Conservation (phyloP, 2,113 vertebrate species). For the Myiopsitta monachus region DNA sequence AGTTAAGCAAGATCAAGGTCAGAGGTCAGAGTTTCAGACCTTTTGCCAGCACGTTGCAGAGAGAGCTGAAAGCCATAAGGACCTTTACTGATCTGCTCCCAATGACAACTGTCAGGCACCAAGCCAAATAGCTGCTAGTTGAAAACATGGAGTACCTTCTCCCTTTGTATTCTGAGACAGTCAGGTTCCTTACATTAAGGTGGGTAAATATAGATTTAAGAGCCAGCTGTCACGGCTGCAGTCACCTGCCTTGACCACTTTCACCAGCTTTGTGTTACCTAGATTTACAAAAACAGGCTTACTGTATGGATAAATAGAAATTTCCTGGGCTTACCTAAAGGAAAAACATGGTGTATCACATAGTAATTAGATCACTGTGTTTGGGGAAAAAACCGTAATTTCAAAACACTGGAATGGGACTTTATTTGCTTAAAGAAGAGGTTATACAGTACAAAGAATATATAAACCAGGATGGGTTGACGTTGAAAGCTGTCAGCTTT, state of each 20-base stretch:
- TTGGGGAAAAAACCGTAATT: not conserved
- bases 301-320: not conserved
- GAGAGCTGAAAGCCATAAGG: not conserved
- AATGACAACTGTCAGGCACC: fast-evolving
- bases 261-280: fast-evolving
- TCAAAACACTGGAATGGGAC: not conserved
- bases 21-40: not conserved
- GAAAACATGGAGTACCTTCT: fast-evolving
- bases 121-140: fast-evolving
- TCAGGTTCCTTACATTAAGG: not conserved
- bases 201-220: not conserved
- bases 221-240: not conserved
- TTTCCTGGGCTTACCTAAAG: not conserved
- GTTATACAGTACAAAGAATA: not conserved
- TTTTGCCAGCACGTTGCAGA: fast-evolving
- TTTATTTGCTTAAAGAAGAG: not conserved
- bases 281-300: not conserved
- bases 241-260: not conserved
- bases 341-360: fast-evolving
- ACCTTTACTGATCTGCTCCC: not conserved
- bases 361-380: not conserved
- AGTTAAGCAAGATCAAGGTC: not conserved
- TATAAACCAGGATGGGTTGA: slow-evolving; percentile 25
- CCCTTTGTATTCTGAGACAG: fast-evolving
- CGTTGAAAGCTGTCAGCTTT: slow-evolving; percentile 36